These are phyloP conservation scores for Synanthedon vespiformis DNA, from an alignment of 2,888 invertebrate genomes.

Conservation along the genomic window DNA sequence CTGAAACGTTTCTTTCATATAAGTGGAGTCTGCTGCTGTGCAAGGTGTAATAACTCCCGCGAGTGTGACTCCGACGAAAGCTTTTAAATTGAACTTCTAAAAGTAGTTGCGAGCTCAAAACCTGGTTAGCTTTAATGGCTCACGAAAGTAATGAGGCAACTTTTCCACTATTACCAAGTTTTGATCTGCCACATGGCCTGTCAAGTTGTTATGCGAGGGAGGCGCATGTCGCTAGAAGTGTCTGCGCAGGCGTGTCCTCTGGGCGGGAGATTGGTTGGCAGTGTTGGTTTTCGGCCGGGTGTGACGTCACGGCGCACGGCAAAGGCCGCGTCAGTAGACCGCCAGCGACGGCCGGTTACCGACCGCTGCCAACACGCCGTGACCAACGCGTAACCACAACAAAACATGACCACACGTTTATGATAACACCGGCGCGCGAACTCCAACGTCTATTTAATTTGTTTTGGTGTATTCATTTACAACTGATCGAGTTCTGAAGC, in stretches of 20 bases:
- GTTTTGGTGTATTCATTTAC: constrained; percentile 58
- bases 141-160: constrained; percentile 18
- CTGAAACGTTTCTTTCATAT: too few relatives aligned
- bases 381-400: constrained; percentile 42
- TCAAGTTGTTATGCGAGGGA: constrained; percentile 2
- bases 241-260: neutral
- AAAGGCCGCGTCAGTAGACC: constrained; percentile 24
- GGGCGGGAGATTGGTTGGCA: too few relatives aligned
- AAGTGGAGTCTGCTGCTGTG: too few relatives aligned
- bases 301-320: constrained; percentile 32
- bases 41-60: too few relatives aligned
- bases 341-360: constrained; percentile 19
- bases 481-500: constrained; percentile 13
- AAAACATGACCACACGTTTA: constrained; percentile 41
- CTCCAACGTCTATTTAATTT: constrained; percentile 42
- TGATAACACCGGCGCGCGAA: constrained; percentile 29
- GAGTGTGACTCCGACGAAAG: too few relatives aligned
- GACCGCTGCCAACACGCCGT: constrained; percentile 14
- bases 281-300: constrained; percentile 11
- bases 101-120: too few relatives aligned
- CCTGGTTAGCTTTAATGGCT: too few relatives aligned
- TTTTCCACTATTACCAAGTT: constrained; percentile 18
- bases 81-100: too few relatives aligned
- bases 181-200: constrained; percentile 9
- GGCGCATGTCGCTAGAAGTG: neutral